Percentiles rank a stretch among this genome's conserved stretches.
These are phyloP conservation scores for Apis laboriosa DNA, from an alignment of 1,140 invertebrate species.

Conservation along the genomic window DNA sequence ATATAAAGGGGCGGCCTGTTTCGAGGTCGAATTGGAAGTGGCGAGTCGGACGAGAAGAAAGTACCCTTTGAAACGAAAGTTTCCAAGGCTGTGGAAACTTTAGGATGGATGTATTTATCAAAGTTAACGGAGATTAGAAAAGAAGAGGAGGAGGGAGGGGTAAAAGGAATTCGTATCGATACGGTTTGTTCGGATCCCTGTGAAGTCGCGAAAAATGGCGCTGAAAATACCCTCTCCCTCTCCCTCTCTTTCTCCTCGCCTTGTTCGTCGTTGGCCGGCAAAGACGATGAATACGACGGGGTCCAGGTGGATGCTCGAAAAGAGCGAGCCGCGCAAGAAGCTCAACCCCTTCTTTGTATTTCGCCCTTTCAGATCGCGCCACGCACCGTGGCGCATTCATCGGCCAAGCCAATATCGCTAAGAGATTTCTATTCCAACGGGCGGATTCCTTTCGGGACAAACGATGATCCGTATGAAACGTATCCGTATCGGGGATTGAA, in stretches of 20 bases:
- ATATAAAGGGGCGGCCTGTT: too few species aligned
- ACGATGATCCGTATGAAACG: neutral
- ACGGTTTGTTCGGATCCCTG: neutral
- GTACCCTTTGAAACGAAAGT: neutral
- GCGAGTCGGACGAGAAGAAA: too few species aligned
- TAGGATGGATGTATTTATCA: neutral
- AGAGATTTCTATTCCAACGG: neutral
- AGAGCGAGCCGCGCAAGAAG: neutral
- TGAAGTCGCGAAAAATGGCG: neutral
- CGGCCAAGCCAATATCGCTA: constrained; percentile 33
- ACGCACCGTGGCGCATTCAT: neutral
- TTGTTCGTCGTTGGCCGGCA: too few species aligned
- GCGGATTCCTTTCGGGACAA: neutral
- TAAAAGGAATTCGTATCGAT: neutral
- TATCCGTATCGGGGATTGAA: neutral
- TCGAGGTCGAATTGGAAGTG: too few species aligned
- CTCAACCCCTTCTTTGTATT: neutral
- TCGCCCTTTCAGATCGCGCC: constrained; percentile 16
- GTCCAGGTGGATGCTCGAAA: neutral
- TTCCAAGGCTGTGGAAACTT: neutral
- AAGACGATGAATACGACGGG: constrained; percentile 32
- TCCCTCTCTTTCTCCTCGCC: too few species aligned
- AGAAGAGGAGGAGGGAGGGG: too few species aligned
- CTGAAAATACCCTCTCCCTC: neutral
- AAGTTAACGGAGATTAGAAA: constrained; percentile 3